phyloP scores from a whole-genome alignment of 2,797 vertebrate genomes.

The Rachycentron canadum region DNA sequence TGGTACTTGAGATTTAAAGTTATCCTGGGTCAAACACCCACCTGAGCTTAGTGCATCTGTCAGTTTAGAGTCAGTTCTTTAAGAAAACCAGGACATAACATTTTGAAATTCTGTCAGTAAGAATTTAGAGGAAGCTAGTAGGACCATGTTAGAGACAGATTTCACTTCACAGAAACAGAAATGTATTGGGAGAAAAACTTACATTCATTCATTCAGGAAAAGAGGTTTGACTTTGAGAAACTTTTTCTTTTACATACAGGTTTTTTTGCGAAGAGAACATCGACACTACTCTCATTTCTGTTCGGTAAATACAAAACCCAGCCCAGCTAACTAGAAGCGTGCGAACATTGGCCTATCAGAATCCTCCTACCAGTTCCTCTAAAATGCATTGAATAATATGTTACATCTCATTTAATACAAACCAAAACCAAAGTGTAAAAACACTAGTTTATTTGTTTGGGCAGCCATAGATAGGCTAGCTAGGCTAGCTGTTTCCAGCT shows the following conservation, averaged over 20 bases:
- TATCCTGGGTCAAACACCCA: conserved; percentile 16
- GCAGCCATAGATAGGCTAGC: not conserved
- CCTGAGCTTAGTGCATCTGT: conserved; percentile 6
- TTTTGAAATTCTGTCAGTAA: conserved; percentile 16
- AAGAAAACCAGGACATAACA: not conserved
- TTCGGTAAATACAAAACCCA: not conserved
- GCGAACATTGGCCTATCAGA: conserved; percentile 4
- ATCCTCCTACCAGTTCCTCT: not conserved
- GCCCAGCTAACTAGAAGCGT: not conserved
- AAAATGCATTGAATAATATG: not conserved
- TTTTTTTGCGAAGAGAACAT: not conserved
- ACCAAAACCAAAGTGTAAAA: not conserved
- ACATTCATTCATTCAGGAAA: not conserved
- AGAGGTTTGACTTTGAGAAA: not conserved
- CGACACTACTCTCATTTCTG: not conserved
- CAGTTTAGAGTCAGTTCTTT: not conserved
- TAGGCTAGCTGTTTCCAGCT: not conserved
- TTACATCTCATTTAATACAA: not conserved
- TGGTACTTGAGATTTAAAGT: conserved; percentile 43
- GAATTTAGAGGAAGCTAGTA: not conserved
- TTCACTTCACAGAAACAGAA: not conserved
- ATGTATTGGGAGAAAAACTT: not conserved
- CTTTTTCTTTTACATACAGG: not conserved
- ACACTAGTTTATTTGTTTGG: not conserved
- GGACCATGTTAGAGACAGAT: not conserved